Base-by-base conservation (phyloP, 2,113 vertebrate species). In the Bucco capensis region DNA sequence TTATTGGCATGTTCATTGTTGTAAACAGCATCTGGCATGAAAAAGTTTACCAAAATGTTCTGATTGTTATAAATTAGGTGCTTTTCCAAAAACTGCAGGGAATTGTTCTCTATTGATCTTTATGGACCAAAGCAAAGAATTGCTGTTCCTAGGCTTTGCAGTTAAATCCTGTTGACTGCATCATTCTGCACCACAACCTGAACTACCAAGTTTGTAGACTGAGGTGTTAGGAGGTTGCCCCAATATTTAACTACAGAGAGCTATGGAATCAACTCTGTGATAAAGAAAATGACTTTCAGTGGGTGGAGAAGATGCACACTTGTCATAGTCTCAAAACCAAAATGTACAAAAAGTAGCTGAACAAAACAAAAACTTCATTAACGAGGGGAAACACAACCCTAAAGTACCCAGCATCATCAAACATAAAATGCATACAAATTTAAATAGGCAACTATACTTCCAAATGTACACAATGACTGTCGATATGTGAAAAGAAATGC, bases 1-100 rank as follows among this genome's bases (percentile, higher is more conserved):
- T 98, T 98, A 99, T 99, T 99, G 98, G 98, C 98, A 98, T 99
- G 98, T 98, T 99, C 98, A 98, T 96, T 93, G 97, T 98, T 98
- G 98, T 99, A 98, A 99, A 98, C 98, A 98, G 98, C 98, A 98
- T 98, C 98, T 98, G 98, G 98, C 98, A 98, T 98, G 98, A 97
- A 98, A 97, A 98, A 97, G 96, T 97, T 98, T 97, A 98, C 97
- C 97, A 98, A 98, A 97, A 96, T 94, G 95, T 96, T 97, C 96
- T 95, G 97, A 97, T 96, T 97, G 95, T 97, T 98, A 98, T 98
- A 98, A 98, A 98, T 98, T 97, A 97, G 96, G 95, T 96, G 95
- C 50, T 86, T 94, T 96, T 97, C 95, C 81, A 89, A 97, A 97
- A 98, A 95, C 91, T 96, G 96, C 28, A 71, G 87, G 95, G 95